Percentiles rank a stretch among this genome's conserved stretches.
Conservation (phyloP, 2,888 invertebrate genomes). For the Hypena proboscidalis region DNA sequence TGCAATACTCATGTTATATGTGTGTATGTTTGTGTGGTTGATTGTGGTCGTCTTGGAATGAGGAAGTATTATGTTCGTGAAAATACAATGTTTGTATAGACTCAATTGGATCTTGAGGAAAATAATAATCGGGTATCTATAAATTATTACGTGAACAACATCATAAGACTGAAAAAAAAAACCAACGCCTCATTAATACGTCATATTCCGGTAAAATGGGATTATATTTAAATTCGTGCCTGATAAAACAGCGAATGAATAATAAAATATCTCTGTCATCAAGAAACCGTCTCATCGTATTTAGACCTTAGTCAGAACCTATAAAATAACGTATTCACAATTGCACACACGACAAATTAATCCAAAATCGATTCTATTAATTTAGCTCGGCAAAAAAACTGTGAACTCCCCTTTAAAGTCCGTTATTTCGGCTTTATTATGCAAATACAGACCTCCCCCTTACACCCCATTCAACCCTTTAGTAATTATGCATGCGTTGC, state of each 20-base stretch:
- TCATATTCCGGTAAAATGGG: no score
- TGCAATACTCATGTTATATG: constrained; percentile 27
- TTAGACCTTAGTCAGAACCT: not conserved
- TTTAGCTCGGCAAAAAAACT: constrained; percentile 13
- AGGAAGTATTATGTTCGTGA: no score
- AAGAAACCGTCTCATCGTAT: no score
- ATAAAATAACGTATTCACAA: not conserved
- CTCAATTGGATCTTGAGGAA: no score
- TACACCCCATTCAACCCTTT: constrained; percentile 35
- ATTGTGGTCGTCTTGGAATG: constrained; percentile 1
- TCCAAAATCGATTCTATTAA: constrained; percentile 8
- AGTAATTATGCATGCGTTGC: constrained; percentile 45
- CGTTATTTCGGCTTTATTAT: constrained; percentile 42
- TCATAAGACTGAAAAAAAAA: no score
- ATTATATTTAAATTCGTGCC: no score
- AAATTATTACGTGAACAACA: no score
- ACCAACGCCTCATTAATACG: no score
- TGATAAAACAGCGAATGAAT: no score
- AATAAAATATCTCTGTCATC: no score
- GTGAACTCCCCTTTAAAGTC: constrained; percentile 20
- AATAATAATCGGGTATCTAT: no score
- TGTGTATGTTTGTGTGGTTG: constrained; percentile 10
- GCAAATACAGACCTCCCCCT: constrained; percentile 41
- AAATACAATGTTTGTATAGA: no score
- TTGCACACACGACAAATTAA: constrained; percentile 2